Evolutionary conservation across 2,888 invertebrate genomes (phyloP).

Genomic region (Graphium colonna): DNA sequence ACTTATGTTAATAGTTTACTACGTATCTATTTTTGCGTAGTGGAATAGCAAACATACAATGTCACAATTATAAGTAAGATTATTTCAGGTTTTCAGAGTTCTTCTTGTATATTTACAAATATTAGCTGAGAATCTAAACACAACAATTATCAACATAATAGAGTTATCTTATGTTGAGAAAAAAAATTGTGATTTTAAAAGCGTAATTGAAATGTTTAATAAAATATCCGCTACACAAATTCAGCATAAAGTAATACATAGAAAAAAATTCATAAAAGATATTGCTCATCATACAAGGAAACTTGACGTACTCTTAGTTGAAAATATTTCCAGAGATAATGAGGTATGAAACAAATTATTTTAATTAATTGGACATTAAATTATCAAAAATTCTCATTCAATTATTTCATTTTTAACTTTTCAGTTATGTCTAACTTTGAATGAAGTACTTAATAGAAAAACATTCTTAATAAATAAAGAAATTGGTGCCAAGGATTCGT

Average conservation of each 20-base stretch:
- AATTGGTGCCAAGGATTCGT: slow-evolving; percentile 16
- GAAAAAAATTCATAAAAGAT: slow-evolving; percentile 22
- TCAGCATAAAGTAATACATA: slow-evolving; percentile 25
- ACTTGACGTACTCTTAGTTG: slow-evolving; percentile 33
- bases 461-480: slow-evolving; percentile 38
- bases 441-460: slow-evolving; percentile 30
- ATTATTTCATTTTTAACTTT: slow-evolving; percentile 17
- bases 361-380: neutral
- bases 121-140: slow-evolving; percentile 39
- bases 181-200: slow-evolving; percentile 22
- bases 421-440: slow-evolving; percentile 36
- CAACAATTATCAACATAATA: slow-evolving; percentile 31
- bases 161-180: slow-evolving; percentile 30
- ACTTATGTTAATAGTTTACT: too few species aligned
- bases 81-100: slow-evolving; percentile 33
- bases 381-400: slow-evolving; percentile 8
- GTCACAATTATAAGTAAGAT: too few species aligned
- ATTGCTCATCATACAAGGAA: slow-evolving; percentile 22
- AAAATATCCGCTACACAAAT: slow-evolving; percentile 28
- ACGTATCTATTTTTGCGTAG: too few species aligned
- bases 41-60: too few species aligned
- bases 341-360: slow-evolving; percentile 29
- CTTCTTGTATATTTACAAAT: slow-evolving; percentile 38
- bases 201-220: slow-evolving; percentile 26
- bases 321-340: slow-evolving; percentile 34